Percentiles rank a stretch among this genome's conserved stretches.
These are phyloP conservation scores for Globia sparganii DNA, from an alignment of 2,888 invertebrate species.

Conservation along the genomic window DNA sequence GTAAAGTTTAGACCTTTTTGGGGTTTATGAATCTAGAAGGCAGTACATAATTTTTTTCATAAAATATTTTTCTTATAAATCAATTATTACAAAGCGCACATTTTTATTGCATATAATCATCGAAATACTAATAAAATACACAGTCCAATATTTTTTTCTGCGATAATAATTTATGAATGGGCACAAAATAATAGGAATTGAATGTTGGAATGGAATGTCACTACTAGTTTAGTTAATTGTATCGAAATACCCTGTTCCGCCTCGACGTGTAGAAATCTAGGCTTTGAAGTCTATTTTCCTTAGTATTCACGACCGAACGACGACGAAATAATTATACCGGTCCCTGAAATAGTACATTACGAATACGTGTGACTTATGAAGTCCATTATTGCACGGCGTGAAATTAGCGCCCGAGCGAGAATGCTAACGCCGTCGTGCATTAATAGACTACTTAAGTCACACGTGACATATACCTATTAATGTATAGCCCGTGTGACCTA, in stretches of 20 bases:
- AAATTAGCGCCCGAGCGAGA: neutral
- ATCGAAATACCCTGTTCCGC: slow-evolving; percentile 4
- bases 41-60: neutral
- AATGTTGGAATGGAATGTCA: slow-evolving; percentile 33
- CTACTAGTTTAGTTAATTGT: slow-evolving; percentile 37
- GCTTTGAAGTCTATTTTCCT: neutral
- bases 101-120: slow-evolving; percentile 33
- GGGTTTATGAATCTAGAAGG: slow-evolving; percentile 30
- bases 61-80: neutral
- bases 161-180: slow-evolving; percentile 42
- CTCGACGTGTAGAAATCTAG: neutral
- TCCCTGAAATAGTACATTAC: neutral
- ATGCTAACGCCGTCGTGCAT: neutral
- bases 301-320: slow-evolving; percentile 1
- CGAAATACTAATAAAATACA: slow-evolving; percentile 32
- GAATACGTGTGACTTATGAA: neutral
- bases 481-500: neutral
- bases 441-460: neutral
- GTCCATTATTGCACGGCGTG: neutral
- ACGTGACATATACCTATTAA: neutral
- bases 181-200: slow-evolving; percentile 57
- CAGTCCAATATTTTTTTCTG: slow-evolving; percentile 26
- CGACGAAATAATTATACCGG: neutral
- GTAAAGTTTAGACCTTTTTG: slow-evolving; percentile 20
- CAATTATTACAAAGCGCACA: slow-evolving; percentile 43